These are phyloP conservation scores for Coregonus clupeaformis DNA, from an alignment of 2,113 vertebrate genomes.

Conservation along the genomic window DNA sequence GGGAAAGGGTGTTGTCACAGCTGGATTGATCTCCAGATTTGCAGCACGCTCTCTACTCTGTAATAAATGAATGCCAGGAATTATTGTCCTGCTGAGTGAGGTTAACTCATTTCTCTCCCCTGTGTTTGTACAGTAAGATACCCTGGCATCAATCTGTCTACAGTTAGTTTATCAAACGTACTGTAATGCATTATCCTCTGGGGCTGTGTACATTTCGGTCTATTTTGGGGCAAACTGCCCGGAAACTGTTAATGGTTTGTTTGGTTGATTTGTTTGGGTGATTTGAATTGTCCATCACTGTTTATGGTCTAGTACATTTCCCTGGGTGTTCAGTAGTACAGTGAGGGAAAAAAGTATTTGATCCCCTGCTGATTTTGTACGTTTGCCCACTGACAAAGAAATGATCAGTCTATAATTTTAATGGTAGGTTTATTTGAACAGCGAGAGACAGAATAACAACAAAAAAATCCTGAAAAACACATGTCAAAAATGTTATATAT, in stretches of 20 bases:
- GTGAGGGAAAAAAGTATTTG: too few relatives aligned
- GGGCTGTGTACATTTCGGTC: conserved; percentile 16
- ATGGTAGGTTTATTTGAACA: too few relatives aligned
- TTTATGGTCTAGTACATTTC: background rate
- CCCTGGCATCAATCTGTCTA: conserved; percentile 54
- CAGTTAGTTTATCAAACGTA: conserved; percentile 44
- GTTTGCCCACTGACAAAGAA: too few relatives aligned
- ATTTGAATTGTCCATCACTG: background rate
- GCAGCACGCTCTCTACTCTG: background rate
- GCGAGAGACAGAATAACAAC: too few relatives aligned
- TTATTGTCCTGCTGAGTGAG: conserved; percentile 41
- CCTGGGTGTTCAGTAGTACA: background rate
- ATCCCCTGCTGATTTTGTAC: too few relatives aligned
- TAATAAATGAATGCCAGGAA: conserved; percentile 31
- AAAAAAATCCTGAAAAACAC: too few relatives aligned
- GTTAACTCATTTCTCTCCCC: conserved; percentile 29
- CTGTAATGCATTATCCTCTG: conserved; percentile 36
- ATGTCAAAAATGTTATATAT: too few relatives aligned
- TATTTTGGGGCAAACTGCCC: background rate
- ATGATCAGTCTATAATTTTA: too few relatives aligned
- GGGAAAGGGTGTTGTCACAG: conserved; percentile 13
- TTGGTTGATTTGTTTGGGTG: background rate
- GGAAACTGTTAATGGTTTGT: background rate
- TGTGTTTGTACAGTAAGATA: conserved; percentile 46
- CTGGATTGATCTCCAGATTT: conserved; percentile 20